phyloP scores from a whole-genome alignment of 64 coral and sea anemone species.

The Montipora sp. region DNA sequence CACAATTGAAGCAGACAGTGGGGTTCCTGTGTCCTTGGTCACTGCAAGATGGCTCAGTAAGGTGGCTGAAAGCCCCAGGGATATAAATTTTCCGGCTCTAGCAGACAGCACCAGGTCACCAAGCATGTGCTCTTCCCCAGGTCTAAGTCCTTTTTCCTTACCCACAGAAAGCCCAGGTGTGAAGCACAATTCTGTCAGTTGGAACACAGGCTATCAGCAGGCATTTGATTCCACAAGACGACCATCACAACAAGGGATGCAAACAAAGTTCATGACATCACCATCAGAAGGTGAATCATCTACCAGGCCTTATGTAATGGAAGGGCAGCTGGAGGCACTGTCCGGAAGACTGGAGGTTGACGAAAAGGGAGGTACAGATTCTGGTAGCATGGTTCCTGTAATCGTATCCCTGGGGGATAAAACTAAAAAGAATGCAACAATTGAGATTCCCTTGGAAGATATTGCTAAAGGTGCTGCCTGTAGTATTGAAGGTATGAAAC shows the following conservation, averaged over 20 bases:
- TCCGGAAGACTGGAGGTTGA: constrained; percentile 41
- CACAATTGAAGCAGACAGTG: constrained; percentile 14
- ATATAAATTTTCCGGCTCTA: not conserved
- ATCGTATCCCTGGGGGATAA: constrained; percentile 70
- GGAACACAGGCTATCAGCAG: constrained; percentile 25
- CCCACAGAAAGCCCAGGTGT: not conserved
- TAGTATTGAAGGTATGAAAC: constrained; percentile 9
- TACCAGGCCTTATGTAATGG: not conserved
- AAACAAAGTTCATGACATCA: not conserved
- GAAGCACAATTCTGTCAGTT: not conserved
- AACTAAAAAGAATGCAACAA: constrained; percentile 51
- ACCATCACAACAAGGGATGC: not conserved
- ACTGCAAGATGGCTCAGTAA: not conserved
- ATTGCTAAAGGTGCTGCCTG: constrained; percentile 66
- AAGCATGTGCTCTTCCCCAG: constrained; percentile 6
- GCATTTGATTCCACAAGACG: not conserved
- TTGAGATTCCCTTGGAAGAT: constrained; percentile 70
- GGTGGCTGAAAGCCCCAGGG: not conserved
- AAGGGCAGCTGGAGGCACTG: constrained; percentile 2
- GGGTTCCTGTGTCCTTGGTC: not conserved
- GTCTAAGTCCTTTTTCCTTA: not conserved
- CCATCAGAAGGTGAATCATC: not conserved
- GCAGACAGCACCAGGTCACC: constrained; percentile 45
- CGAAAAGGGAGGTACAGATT: not conserved
- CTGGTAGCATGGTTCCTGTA: constrained; percentile 66